Conservation (phyloP, 2,113 vertebrate genomes). For the Callaeas wilsoni region DNA sequence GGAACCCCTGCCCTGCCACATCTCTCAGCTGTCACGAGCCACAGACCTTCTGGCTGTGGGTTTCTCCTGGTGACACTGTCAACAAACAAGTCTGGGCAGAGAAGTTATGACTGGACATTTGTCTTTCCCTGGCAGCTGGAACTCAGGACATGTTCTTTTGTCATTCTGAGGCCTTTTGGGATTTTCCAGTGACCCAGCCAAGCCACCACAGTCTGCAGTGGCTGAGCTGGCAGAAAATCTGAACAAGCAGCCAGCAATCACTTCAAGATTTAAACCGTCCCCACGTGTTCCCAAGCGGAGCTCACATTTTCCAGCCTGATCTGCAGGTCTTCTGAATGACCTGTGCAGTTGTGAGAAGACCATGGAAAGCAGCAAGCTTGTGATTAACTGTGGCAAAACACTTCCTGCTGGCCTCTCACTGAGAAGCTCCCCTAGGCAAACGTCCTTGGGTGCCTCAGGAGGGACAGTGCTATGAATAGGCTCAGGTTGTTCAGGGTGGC, state of each 20-base stretch:
- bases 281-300: neutral
- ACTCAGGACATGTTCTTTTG: slow-evolving; percentile 6
- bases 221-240: neutral
- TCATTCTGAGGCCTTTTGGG: slow-evolving; percentile 12
- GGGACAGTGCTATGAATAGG: neutral
- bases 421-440: neutral
- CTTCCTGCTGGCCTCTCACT: neutral
- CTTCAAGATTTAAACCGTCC: neutral
- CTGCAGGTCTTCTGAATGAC: neutral
- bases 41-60: neutral
- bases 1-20: slow-evolving; percentile 10
- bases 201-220: neutral
- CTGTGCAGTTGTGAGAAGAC: neutral
- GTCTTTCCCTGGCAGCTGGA: slow-evolving; percentile 41
- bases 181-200: slow-evolving; percentile 59
- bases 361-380: neutral
- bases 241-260: neutral
- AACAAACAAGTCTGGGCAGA: slow-evolving; percentile 49
- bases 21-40: neutral
- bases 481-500: neutral
- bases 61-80: slow-evolving; percentile 41
- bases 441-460: neutral
- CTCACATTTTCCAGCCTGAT: neutral
- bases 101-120: slow-evolving; percentile 19
- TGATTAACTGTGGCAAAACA: neutral